Conservation (phyloP, 2,888 invertebrate genomes). For the Caradrina kadenii region DNA sequence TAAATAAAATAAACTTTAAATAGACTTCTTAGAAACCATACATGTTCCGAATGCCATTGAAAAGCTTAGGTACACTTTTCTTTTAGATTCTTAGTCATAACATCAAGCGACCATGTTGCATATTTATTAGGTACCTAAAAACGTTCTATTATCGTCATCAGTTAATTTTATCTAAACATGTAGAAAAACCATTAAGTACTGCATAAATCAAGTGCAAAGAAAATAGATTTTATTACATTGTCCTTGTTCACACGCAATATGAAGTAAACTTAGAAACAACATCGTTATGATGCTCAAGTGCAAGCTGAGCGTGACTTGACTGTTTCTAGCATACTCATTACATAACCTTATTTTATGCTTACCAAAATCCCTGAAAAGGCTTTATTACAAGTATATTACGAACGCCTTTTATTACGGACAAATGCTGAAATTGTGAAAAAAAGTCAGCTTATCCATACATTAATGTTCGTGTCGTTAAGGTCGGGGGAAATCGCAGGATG, state of each 20-base stretch:
- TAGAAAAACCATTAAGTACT: constrained; percentile 27
- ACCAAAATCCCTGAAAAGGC: too few relatives aligned
- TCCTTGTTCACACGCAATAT: constrained; percentile 36
- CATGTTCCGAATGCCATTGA: constrained; percentile 4
- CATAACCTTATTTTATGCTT: too few relatives aligned
- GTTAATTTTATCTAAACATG: constrained; percentile 27
- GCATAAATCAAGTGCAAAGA: constrained; percentile 32
- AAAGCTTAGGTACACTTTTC: background rate
- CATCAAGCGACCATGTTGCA: constrained; percentile 2
- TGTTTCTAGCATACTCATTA: too few relatives aligned
- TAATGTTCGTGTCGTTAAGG: too few relatives aligned
- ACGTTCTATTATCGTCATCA: constrained; percentile 11
- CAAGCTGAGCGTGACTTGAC: background rate
- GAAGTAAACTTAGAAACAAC: constrained; percentile 8
- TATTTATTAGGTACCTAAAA: constrained; percentile 9
- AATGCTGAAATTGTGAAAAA: too few relatives aligned
- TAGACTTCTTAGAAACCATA: constrained; percentile 1
- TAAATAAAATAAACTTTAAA: background rate
- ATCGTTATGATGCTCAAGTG: too few relatives aligned
- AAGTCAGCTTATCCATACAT: too few relatives aligned
- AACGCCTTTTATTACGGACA: too few relatives aligned
- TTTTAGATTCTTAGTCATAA: constrained; percentile 2
- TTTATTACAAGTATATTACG: too few relatives aligned
- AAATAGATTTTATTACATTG: constrained; percentile 34
- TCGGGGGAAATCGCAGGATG: too few relatives aligned